phyloP scores from a whole-genome alignment of 2,888 invertebrate species.

The Noctuana brunneofusca region DNA sequence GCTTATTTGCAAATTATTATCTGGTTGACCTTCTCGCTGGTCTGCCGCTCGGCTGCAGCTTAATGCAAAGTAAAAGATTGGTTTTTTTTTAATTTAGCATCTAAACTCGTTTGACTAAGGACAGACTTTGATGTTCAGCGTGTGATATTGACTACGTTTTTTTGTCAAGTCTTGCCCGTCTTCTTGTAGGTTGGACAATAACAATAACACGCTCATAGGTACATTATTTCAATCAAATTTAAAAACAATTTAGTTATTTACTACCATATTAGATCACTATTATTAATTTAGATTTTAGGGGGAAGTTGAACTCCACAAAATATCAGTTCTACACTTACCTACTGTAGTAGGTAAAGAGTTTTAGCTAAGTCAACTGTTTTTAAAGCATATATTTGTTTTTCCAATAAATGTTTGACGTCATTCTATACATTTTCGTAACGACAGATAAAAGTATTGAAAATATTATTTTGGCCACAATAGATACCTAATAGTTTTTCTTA shows the following conservation, averaged over 20 bases:
- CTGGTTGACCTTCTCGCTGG: constrained; percentile 43
- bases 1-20: constrained; percentile 40
- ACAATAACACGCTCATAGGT: neutral
- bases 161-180: neutral
- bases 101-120: constrained; percentile 30
- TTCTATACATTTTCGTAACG: no score
- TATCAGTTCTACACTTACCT: no score
- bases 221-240: neutral
- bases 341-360: no score
- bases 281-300: no score
- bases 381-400: no score
- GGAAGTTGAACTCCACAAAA: no score
- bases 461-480: no score
- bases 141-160: neutral
- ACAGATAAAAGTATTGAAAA: no score
- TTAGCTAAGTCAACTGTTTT: no score
- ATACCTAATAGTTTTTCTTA: no score
- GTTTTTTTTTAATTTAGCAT: constrained; percentile 25
- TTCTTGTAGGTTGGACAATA: neutral
- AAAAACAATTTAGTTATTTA: neutral
- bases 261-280: no score
- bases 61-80: constrained; percentile 34
- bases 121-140: neutral
- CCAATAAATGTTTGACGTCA: no score
- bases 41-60: constrained; percentile 31